Base-by-base conservation (phyloP, 2,113 vertebrate species). In the Chaetops frenatus region DNA sequence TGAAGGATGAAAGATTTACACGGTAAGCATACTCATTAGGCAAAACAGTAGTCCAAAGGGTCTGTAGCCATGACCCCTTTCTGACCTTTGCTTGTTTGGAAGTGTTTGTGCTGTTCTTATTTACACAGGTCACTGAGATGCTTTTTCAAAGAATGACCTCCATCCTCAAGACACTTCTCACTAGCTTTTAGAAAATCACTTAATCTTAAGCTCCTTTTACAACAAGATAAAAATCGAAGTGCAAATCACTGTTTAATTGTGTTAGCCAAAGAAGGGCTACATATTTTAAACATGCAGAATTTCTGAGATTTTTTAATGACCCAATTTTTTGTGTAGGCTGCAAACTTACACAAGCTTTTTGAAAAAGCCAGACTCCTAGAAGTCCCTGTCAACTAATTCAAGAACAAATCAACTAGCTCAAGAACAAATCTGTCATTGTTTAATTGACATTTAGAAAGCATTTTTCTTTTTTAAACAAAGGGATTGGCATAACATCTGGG, bases 1-100 rank as follows among this genome's bases (percentile, higher is more conserved):
- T 99, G 93, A 99, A 99, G 97, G 99, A 99, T 71, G 99, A 99
- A 97, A 99, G 99, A 96, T 98, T 99, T 97, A 99, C 99, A 85
- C 98, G 99, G 99, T 99, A 97, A 98, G 98, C 70, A 2, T 96
- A 87, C 95, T 97, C 94, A 95, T 92, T 86, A 93, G 94, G 92
- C 92, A 64, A 88, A 97, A 96, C 97, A 97, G 97, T 97, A 98
- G 98, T 96, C 97, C 97, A 96, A 94, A 97, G 94, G 94, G 97
- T 97, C 97, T 93, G 93, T 86, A 97, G 96, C 97, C 96, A 96
- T 98, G 98, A 99, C 99, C 99, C 97, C 88, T 61, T 92, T 71
- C 87, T 98, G 98, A 99, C 99, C 98, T 98, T 95, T 97, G 92
- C 98, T 98, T 99, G 98, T 99, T 98, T 99, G 98, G 97, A 98